Conservation (phyloP, 2,888 invertebrate species). For the Leistus spinibarbis region DNA sequence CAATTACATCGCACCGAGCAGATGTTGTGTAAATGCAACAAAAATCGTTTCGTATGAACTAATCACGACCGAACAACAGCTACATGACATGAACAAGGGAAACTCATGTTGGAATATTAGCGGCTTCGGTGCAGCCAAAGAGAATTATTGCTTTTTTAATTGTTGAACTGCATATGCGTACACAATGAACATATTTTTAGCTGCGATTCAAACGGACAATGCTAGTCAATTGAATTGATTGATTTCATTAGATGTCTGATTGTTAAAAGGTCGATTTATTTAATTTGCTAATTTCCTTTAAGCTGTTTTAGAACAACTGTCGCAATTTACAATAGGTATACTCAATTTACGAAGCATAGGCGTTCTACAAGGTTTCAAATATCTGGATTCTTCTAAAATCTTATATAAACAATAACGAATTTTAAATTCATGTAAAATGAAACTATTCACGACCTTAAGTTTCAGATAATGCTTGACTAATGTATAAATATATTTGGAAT, state of each 20-base stretch:
- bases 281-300: too few relatives aligned
- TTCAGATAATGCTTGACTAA: too few relatives aligned
- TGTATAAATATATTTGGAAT: too few relatives aligned
- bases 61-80: conserved; percentile 15
- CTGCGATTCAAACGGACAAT: background rate
- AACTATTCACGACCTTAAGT: too few relatives aligned
- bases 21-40: conserved; percentile 23
- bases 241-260: background rate
- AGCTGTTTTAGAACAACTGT: too few relatives aligned
- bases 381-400: too few relatives aligned
- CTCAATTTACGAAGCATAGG: too few relatives aligned
- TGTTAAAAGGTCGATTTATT: background rate
- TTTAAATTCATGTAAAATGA: too few relatives aligned
- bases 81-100: background rate
- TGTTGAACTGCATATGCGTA: background rate
- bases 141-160: background rate
- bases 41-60: conserved; percentile 20
- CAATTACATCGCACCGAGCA: conserved; percentile 27
- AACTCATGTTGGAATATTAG: background rate
- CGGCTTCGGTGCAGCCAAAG: background rate
- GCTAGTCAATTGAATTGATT: background rate
- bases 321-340: too few relatives aligned
- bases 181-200: background rate
- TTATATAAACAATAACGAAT: too few relatives aligned
- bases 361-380: too few relatives aligned